Base-by-base conservation (phyloP, 2,797 vertebrate genomes). In the Holocentrus rufus region DNA sequence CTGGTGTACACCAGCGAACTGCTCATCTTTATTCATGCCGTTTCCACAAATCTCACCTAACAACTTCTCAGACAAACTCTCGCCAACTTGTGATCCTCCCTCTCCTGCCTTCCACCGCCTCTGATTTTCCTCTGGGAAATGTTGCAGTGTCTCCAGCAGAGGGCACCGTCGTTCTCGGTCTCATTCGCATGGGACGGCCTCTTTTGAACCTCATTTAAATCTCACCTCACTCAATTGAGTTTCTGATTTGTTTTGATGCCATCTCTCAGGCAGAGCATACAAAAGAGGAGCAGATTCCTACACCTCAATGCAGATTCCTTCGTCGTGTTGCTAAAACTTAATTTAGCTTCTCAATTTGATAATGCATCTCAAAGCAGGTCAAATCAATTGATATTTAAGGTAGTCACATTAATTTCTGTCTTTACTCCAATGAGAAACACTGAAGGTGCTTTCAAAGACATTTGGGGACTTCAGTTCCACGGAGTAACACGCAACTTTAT, bases 141-240 rank as follows among this genome's bases (percentile, higher is more conserved):
- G 60, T 44, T 69, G 20, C 10, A 65, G 7, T 39, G 5, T 25
- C 47, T 39, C 79, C 92, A 90, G 80, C 82, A 93, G 92, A 91
- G 87, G 89, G 86, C 25, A 63, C 57, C 74, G 64, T 53, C 0
- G 30, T 56, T 82, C 74, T 82, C 68, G 72, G 53, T 75, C 42
- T 27, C 36, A 31, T 60, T 69, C 15, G 31, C 11, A 31, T 56
- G 14, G 65, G 34, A 17, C 25, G 46, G 17, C 5, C 4, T 60
- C 36, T 65, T 42, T 55, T 75, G 15, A 77, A n/a, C 25, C 23
- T 46, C 69, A 13, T 36, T 44, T 25, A 47, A 76, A 60, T 53
- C 18, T 63, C 7, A 50, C 30, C 36, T 44, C 4, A 17, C 46
- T 18, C 9, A 47, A 1, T 54, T 76, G 5, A 44, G 47, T 60